A percentile compares a stretch with the other conserved stretches of the same genome.
phyloP scores from a whole-genome alignment of 2,113 vertebrate genomes.

The Bucco capensis region DNA sequence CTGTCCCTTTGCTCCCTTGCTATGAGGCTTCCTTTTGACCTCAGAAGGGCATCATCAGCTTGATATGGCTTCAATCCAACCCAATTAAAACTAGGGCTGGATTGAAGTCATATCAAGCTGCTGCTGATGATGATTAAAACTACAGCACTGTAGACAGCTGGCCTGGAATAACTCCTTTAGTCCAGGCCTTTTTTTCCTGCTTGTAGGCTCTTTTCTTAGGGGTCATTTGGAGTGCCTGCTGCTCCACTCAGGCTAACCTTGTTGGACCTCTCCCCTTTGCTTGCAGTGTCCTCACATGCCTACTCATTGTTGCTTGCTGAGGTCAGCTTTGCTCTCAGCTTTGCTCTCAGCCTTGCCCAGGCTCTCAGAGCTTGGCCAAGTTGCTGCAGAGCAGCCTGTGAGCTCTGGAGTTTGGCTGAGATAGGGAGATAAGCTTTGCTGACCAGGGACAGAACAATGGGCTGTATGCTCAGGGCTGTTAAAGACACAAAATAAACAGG shows the following conservation, averaged over 20 bases:
- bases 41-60: not conserved
- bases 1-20: not conserved
- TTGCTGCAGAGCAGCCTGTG: slow-evolving; percentile 12
- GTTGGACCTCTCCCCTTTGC: not conserved
- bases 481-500: slow-evolving; percentile 28
- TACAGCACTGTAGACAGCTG: not conserved
- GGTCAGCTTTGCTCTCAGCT: not conserved
- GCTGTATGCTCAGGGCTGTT: not conserved
- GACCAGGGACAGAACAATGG: slow-evolving; percentile 49
- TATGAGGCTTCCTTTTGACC: not conserved
- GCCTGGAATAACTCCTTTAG: slow-evolving; percentile 27
- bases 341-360: not conserved
- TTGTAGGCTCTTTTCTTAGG: not conserved
- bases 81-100: slow-evolving; percentile 54
- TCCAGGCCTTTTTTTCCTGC: not conserved
- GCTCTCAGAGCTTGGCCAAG: not conserved
- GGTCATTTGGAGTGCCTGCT: not conserved
- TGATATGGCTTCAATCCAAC: slow-evolving; percentile 22
- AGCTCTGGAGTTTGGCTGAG: not conserved
- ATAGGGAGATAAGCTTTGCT: slow-evolving; percentile 34
- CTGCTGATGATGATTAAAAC: too few relatives aligned
- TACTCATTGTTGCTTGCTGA: not conserved
- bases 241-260: not conserved
- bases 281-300: not conserved
- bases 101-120: too few relatives aligned